These are phyloP conservation scores for Motacilla alba DNA, from an alignment of 2,113 vertebrate genomes.

Conservation along the genomic window DNA sequence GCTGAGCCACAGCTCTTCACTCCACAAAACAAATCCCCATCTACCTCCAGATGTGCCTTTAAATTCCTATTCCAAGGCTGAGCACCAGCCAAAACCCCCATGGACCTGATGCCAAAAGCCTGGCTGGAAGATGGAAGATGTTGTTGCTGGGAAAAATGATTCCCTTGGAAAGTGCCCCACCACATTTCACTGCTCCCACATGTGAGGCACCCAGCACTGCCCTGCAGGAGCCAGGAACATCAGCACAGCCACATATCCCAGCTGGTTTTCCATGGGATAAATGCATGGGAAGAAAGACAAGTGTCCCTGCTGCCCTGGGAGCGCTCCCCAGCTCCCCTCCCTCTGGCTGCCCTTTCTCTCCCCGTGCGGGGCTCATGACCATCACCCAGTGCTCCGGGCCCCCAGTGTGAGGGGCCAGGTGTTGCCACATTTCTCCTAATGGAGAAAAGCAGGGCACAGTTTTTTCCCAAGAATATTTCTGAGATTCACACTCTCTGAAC, in stretches of 20 bases:
- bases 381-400: neutral
- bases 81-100: neutral
- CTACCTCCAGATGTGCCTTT: fast-evolving
- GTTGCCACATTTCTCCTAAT: no score
- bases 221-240: neutral
- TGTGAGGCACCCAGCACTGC: neutral
- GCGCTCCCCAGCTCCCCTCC: neutral
- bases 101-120: neutral
- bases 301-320: fast-evolving
- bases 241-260: neutral
- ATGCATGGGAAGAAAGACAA: neutral
- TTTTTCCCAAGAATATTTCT: no score
- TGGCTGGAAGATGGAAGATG: neutral
- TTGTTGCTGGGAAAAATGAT: fast-evolving
- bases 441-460: no score
- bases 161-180: neutral
- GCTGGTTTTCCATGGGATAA: neutral
- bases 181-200: neutral
- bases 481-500: no score
- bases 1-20: neutral
- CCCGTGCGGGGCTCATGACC: fast-evolving
- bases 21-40: neutral
- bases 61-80: neutral
- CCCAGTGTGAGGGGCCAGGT: no score
- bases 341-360: neutral